Conservation (phyloP, 1,140 invertebrate genomes). For the Lordiphosa collinella region DNA sequence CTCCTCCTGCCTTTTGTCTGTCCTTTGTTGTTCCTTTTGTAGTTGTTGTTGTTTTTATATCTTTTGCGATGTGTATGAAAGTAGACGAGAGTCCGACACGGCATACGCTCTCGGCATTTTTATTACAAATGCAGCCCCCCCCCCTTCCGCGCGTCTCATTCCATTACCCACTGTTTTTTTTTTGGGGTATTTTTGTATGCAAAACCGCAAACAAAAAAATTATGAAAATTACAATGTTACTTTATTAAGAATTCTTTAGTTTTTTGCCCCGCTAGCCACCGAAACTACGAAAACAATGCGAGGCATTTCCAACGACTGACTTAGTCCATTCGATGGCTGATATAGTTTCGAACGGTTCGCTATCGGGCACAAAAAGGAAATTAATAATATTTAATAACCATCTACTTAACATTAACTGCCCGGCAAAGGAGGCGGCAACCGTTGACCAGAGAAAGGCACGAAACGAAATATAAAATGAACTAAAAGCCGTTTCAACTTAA, state of each 20-base stretch:
- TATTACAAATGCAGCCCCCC: conserved; percentile 29
- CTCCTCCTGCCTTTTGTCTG: conserved; percentile 34
- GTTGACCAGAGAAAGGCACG: neutral
- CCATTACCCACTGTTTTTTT: neutral
- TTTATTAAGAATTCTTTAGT: neutral
- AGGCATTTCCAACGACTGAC: neutral
- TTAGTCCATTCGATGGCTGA: too few species aligned
- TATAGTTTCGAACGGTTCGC: too few species aligned
- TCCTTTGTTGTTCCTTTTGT: conserved; percentile 29
- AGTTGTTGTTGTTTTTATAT: conserved; percentile 39
- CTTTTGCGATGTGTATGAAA: conserved; percentile 36
- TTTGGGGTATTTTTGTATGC: too few species aligned
- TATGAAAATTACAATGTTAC: too few species aligned
- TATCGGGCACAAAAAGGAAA: too few species aligned
- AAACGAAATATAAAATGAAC: conserved; percentile 3
- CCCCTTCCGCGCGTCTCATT: neutral
- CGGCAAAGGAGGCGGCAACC: neutral
- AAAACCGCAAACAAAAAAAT: too few species aligned
- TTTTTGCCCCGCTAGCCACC: too few species aligned
- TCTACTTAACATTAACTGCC: conserved; percentile 30
- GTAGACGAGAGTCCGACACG: neutral
- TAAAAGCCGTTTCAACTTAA: conserved; percentile 63
- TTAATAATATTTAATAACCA: conserved; percentile 34
- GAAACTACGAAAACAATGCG: too few species aligned
- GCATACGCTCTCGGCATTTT: conserved; percentile 45